A percentile compares a stretch with the other conserved stretches of the same genome.
Conservation (phyloP, 2,888 invertebrate genomes). For the Nasonovia ribisnigri region DNA sequence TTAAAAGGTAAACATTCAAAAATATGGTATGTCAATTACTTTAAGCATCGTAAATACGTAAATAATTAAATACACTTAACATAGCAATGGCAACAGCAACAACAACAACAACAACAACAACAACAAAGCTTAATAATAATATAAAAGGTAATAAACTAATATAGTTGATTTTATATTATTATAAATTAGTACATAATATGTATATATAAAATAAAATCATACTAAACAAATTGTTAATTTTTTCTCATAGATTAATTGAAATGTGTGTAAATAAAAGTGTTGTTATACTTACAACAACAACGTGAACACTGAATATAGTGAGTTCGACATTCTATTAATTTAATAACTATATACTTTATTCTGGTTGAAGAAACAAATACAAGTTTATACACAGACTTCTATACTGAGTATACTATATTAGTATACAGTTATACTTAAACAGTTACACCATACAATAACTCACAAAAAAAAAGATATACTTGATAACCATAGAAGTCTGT, state of each 20-base stretch:
- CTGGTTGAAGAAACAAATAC: not conserved
- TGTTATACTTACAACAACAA: not conserved
- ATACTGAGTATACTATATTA: not conserved
- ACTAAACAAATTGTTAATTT: not conserved
- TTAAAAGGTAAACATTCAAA: not conserved
- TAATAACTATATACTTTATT: not conserved
- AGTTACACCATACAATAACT: not conserved
- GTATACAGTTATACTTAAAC: not conserved
- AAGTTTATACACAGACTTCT: not conserved
- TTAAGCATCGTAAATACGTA: not conserved
- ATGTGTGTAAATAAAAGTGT: not conserved
- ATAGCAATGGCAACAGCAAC: constrained; percentile 6
- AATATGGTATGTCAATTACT: not conserved
- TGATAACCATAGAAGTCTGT: not conserved
- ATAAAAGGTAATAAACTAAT: not conserved
- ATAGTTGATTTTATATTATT: not conserved
- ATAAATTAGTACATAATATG: not conserved
- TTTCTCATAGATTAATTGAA: not conserved
- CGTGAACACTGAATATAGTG: not conserved
- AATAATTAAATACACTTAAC: not conserved
- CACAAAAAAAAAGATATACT: not conserved
- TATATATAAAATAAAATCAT: not conserved
- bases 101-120: constrained; percentile 25
- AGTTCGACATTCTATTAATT: not conserved
- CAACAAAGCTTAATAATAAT: constrained; percentile 42